phyloP scores from a whole-genome alignment of 2,797 vertebrate genomes.

The Anniella stebbinsi region DNA sequence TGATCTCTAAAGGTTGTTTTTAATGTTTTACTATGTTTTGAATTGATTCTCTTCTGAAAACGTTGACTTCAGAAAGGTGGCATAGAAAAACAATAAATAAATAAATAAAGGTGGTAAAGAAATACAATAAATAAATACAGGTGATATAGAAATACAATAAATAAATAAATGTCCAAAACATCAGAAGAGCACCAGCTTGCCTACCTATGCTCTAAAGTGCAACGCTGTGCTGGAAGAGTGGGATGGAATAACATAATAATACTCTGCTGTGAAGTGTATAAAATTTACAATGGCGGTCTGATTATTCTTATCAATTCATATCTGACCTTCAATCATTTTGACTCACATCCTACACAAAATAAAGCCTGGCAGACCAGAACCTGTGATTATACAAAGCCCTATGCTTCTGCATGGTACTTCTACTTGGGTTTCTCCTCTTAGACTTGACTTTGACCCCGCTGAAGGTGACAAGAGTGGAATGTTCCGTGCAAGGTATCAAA shows the following conservation, averaged over 20 bases:
- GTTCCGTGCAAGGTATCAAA: neutral
- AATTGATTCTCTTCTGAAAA: no score
- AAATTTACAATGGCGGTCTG: no score
- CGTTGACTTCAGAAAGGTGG: no score
- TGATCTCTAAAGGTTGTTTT: no score
- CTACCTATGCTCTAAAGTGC: neutral
- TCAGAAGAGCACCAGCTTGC: no score
- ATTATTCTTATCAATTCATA: neutral
- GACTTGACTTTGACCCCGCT: neutral
- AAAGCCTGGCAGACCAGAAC: neutral
- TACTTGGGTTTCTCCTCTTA: neutral
- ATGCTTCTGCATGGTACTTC: neutral
- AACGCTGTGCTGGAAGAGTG: neutral
- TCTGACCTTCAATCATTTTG: neutral
- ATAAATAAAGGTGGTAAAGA: no score
- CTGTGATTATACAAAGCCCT: neutral
- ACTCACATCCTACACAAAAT: neutral
- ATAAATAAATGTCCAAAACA: no score
- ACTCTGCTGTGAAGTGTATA: neutral
- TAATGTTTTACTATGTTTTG: no score
- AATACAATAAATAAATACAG: no score
- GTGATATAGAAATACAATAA: no score
- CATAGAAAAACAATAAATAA: no score
- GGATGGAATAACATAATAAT: neutral
- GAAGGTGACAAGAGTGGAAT: conserved; percentile 1